Evolutionary conservation across 2,113 vertebrate species (phyloP).

Genomic region (Pavo muticus): DNA sequence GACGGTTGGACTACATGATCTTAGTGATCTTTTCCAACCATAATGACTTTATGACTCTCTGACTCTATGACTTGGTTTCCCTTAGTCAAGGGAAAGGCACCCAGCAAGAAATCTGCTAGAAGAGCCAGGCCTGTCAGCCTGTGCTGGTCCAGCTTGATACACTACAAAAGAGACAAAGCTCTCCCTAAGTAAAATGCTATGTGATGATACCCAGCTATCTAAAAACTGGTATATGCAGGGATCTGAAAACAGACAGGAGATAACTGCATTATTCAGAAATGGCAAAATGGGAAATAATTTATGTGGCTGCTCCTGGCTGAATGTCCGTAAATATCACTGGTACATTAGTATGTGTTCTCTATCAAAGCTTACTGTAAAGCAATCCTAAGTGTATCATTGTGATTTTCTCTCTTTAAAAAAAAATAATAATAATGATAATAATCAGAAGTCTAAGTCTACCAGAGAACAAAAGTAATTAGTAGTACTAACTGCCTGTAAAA

Average conservation of each 20-base stretch:
- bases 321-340: background rate
- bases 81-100: background rate
- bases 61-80: background rate
- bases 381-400: background rate
- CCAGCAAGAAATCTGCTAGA: background rate
- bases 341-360: background rate
- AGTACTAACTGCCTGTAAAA: background rate
- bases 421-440: background rate
- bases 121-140: background rate
- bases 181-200: background rate
- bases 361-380: background rate
- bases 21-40: too few relatives aligned
- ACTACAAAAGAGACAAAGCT: background rate
- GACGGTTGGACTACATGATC: too few relatives aligned
- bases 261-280: background rate
- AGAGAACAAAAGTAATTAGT: background rate
- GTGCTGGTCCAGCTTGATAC: background rate
- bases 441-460: background rate
- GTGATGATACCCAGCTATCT: background rate
- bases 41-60: too few relatives aligned
- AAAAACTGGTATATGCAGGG: background rate
- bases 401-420: background rate
- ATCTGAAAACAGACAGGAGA: background rate
- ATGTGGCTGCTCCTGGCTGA: background rate
- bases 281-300: background rate